Conservation (phyloP, 2,113 vertebrate species). For the Siniperca chuatsi region DNA sequence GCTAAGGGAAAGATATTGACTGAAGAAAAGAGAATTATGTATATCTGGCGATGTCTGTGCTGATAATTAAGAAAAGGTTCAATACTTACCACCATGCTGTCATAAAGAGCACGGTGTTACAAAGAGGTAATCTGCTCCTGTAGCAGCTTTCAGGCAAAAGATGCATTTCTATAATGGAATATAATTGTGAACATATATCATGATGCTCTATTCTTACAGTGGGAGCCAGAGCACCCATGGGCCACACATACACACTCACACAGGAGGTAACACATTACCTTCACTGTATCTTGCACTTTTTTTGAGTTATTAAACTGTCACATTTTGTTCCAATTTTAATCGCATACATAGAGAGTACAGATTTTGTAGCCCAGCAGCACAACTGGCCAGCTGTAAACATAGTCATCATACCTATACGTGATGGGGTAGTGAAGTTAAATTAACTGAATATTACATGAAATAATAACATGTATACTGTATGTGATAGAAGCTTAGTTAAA, state of each 20-base stretch:
- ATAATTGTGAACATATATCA: neutral
- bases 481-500: neutral
- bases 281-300: neutral
- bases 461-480: neutral
- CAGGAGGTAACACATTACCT: neutral
- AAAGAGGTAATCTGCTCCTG: neutral
- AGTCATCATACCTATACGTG: neutral
- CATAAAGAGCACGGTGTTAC: neutral
- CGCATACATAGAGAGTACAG: neutral
- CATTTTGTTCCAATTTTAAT: neutral
- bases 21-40: neutral
- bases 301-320: neutral
- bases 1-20: slow-evolving; percentile 1
- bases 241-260: neutral
- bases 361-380: neutral
- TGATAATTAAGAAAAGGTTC: slow-evolving; percentile 2
- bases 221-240: neutral
- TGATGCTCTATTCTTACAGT: neutral
- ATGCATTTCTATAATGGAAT: neutral
- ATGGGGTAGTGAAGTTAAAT: too few relatives aligned
- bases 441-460: too few relatives aligned
- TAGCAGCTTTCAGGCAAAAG: neutral
- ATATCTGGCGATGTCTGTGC: neutral
- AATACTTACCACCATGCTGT: neutral
- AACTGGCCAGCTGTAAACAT: neutral